Conservation (phyloP, 2,113 vertebrate species). For the Tringa solitaria region DNA sequence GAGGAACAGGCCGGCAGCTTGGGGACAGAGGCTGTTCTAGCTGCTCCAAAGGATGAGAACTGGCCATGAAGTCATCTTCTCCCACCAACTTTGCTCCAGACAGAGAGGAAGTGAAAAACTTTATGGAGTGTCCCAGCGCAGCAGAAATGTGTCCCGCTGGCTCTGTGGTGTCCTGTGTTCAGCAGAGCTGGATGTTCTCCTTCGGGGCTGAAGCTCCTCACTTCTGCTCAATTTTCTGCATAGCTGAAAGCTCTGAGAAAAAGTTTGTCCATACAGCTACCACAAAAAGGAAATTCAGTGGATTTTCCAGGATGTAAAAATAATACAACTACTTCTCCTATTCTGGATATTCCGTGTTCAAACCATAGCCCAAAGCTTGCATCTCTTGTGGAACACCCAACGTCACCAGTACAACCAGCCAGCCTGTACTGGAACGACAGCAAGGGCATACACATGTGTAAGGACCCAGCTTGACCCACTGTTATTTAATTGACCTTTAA, state of each 20-base stretch:
- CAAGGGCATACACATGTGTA: neutral
- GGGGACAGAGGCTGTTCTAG: neutral
- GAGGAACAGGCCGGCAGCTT: neutral
- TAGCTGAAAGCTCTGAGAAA: neutral
- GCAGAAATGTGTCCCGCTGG: neutral
- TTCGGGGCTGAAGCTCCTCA: neutral
- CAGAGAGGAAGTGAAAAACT: neutral
- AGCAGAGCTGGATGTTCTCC: neutral
- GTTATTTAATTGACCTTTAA: neutral
- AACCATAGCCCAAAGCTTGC: neutral
- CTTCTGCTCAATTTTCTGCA: neutral
- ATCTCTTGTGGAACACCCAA: neutral
- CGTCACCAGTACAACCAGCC: neutral
- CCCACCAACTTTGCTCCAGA: neutral
- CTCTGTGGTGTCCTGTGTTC: neutral
- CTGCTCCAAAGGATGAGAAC: neutral
- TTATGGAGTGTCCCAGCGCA: neutral
- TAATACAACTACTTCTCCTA: neutral
- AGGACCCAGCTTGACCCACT: neutral
- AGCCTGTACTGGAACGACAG: neutral
- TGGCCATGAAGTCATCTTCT: neutral
- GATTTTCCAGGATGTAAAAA: neutral
- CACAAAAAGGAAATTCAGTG: neutral
- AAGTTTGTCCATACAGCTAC: neutral
- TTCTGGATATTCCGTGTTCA: fast-evolving